These are phyloP conservation scores for Linnaemya tessellans DNA, from an alignment of 2,888 invertebrate genomes.

Conservation along the genomic window DNA sequence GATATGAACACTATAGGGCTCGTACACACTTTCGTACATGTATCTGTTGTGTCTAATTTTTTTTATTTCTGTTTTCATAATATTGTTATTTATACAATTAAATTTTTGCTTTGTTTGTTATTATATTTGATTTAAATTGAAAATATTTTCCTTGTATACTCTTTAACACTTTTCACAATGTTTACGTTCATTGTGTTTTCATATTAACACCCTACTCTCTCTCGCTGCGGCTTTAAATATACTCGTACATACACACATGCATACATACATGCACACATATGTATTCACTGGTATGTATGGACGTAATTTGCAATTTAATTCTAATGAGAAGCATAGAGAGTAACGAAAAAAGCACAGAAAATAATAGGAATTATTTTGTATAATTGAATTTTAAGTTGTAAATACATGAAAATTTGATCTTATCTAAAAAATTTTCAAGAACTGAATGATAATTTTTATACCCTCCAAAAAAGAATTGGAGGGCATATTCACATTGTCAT, in stretches of 20 bases:
- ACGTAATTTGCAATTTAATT: slow-evolving; percentile 42
- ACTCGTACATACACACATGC: too few relatives aligned
- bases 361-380: background rate
- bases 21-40: background rate
- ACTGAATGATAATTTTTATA: slow-evolving; percentile 12
- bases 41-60: background rate
- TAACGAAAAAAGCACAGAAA: background rate
- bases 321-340: background rate
- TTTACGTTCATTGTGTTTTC: slow-evolving; percentile 43
- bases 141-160: slow-evolving; percentile 12
- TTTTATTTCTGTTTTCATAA: slow-evolving; percentile 1
- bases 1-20: background rate
- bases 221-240: slow-evolving; percentile 4
- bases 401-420: slow-evolving; percentile 13
- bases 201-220: slow-evolving; percentile 26
- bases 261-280: too few relatives aligned
- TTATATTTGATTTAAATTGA: slow-evolving; percentile 25
- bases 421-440: slow-evolving; percentile 29
- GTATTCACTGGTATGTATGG: too few relatives aligned
- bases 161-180: slow-evolving; percentile 4
- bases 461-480: background rate
- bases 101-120: slow-evolving; percentile 15
- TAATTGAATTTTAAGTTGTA: background rate
- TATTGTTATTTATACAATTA: slow-evolving; percentile 29
- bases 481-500: too few relatives aligned